These are phyloP conservation scores for Agonum fuliginosum DNA, from an alignment of 2,888 invertebrate species.

Conservation along the genomic window DNA sequence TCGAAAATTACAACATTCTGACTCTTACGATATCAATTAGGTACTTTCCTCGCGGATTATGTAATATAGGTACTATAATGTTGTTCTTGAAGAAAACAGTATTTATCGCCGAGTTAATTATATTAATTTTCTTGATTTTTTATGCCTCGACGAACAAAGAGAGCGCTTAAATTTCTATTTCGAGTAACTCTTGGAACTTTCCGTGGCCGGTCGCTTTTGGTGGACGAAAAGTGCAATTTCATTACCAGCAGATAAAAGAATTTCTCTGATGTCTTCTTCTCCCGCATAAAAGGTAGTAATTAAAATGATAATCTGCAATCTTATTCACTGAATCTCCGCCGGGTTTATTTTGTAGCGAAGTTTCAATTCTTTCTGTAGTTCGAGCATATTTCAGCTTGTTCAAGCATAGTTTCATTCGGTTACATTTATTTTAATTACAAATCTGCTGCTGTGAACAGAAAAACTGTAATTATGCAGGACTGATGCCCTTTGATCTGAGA, in stretches of 20 bases:
- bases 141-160: conserved; percentile 42
- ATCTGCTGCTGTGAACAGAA: no score
- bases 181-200: conserved; percentile 12
- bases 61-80: no score
- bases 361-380: conserved; percentile 30
- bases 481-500: conserved; percentile 9
- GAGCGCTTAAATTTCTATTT: conserved; percentile 13
- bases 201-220: conserved; percentile 36
- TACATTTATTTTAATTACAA: not conserved
- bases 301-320: conserved; percentile 57
- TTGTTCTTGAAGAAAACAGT: no score
- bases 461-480: not conserved
- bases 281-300: conserved; percentile 54
- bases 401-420: conserved; percentile 21
- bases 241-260: conserved; percentile 58
- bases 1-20: no score
- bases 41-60: no score
- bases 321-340: conserved; percentile 5
- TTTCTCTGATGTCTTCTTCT: conserved; percentile 45
- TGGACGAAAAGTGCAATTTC: conserved; percentile 53
- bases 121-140: conserved; percentile 46
- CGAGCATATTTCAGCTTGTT: conserved; percentile 4
- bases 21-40: no score
- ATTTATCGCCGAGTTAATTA: conserved; percentile 44
- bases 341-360: conserved; percentile 19